Evolutionary conservation across 2,113 vertebrate genomes (phyloP).

Genomic region (Zapornia atra): DNA sequence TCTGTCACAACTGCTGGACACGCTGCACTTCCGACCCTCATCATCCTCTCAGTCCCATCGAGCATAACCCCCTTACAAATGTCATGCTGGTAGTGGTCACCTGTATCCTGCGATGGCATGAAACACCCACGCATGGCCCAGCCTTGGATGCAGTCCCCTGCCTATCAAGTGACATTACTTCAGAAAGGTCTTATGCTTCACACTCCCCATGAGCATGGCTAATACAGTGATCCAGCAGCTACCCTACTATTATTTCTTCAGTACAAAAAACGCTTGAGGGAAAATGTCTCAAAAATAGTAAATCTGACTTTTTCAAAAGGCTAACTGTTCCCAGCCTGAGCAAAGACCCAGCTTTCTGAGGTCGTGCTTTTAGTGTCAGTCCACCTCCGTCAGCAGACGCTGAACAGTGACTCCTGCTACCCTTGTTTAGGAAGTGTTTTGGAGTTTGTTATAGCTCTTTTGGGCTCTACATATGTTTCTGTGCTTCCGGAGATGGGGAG

Average conservation of each 20-base stretch:
- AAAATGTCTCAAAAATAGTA: neutral
- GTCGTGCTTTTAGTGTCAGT: neutral
- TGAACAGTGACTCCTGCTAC: neutral
- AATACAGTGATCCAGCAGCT: neutral
- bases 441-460: neutral
- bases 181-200: neutral
- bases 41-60: neutral
- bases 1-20: neutral
- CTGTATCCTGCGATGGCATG: neutral
- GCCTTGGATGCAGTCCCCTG: neutral
- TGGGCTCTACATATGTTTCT: neutral
- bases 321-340: neutral
- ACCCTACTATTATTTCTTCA: neutral
- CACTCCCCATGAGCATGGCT: neutral
- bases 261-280: neutral
- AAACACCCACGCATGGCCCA: neutral
- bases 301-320: neutral
- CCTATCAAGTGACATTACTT: neutral
- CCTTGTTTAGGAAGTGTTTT: neutral
- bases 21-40: neutral
- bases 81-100: neutral
- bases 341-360: neutral
- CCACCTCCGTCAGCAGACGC: neutral
- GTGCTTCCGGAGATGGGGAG: neutral
- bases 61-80: neutral